Conservation (phyloP, 2,888 invertebrate species). For the Tuta absoluta region DNA sequence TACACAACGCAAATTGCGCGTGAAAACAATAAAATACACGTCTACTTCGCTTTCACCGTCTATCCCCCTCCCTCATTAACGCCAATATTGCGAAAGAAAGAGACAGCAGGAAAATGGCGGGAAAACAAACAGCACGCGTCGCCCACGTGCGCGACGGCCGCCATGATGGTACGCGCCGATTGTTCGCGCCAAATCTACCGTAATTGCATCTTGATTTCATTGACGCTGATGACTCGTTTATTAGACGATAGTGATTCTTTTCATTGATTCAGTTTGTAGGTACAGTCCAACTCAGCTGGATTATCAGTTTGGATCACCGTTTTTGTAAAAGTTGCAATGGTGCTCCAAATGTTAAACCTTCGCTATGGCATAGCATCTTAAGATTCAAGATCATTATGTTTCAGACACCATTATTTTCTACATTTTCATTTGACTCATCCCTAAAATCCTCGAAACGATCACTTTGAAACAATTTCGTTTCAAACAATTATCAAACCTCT, state of each 20-base stretch:
- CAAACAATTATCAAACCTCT: too few relatives aligned
- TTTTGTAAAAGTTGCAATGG: too few relatives aligned
- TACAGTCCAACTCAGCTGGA: too few relatives aligned
- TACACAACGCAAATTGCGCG: slow-evolving; percentile 23
- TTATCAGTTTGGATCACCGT: too few relatives aligned
- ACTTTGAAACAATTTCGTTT: too few relatives aligned
- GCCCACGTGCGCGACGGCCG: slow-evolving; percentile 47
- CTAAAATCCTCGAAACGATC: too few relatives aligned
- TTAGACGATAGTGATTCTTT: slow-evolving; percentile 7
- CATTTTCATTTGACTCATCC: too few relatives aligned
- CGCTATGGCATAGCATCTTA: too few relatives aligned
- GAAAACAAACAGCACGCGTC: slow-evolving; percentile 75
- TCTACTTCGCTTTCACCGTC: neutral
- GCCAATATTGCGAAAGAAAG: neutral
- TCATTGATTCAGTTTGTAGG: neutral
- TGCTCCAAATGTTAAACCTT: too few relatives aligned
- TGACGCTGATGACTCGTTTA: slow-evolving; percentile 47
- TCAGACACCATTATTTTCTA: too few relatives aligned
- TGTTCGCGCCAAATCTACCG: slow-evolving; percentile 69
- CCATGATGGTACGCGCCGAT: slow-evolving; percentile 39
- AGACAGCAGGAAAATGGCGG: slow-evolving; percentile 32
- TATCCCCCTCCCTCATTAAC: neutral
- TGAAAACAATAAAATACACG: slow-evolving; percentile 30
- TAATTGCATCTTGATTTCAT: slow-evolving; percentile 73
- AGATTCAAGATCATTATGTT: too few relatives aligned